Conservation (phyloP, 2,797 vertebrate species). For the Rhabdophis nuchalis region DNA sequence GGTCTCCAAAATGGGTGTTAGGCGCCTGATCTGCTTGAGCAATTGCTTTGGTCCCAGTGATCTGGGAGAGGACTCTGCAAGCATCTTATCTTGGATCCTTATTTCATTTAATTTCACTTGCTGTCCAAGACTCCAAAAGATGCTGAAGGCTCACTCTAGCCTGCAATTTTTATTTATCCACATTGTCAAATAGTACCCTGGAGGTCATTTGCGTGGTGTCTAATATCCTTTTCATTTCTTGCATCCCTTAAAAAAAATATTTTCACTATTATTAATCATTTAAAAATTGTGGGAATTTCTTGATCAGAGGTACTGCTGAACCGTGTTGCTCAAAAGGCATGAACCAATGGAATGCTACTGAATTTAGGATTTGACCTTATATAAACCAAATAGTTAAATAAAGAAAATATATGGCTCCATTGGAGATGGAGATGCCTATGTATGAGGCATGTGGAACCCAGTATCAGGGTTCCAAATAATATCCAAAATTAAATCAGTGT, state of each 20-base stretch:
- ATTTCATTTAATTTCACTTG: background rate
- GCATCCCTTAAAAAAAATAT: background rate
- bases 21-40: background rate
- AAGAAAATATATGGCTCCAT: background rate
- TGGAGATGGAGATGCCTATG: background rate
- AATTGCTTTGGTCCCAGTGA: background rate
- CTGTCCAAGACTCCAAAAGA: background rate
- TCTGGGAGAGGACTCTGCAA: background rate
- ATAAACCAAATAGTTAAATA: background rate
- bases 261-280: background rate
- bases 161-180: background rate
- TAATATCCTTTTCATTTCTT: background rate
- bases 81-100: background rate
- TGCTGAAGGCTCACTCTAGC: background rate
- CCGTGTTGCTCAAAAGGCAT: background rate
- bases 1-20: background rate
- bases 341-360: background rate
- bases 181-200: background rate
- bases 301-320: constrained; percentile 3
- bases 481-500: too few relatives aligned
- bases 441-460: background rate
- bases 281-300: background rate
- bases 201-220: background rate
- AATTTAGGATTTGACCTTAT: background rate
- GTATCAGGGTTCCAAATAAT: too few relatives aligned